phyloP scores from a whole-genome alignment of 2,888 invertebrate genomes.

The Cerceris ruficornis region DNA sequence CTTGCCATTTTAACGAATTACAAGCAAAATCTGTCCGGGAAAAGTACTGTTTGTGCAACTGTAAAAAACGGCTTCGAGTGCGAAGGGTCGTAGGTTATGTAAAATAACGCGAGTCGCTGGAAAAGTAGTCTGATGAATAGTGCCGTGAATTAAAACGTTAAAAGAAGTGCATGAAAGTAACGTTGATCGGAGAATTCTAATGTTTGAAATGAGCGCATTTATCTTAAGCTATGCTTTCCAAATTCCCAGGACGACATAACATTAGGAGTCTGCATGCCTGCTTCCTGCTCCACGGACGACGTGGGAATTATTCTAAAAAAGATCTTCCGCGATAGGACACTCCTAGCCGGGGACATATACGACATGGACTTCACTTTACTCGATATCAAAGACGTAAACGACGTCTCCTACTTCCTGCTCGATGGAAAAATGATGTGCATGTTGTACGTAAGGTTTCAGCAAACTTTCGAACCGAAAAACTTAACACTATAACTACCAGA shows the following conservation, averaged over 20 bases:
- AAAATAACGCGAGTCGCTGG: too few relatives aligned
- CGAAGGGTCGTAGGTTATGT: background rate
- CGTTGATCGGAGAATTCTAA: background rate
- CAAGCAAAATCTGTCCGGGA: too few relatives aligned
- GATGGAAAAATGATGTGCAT: constrained; percentile 76
- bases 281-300: constrained; percentile 80
- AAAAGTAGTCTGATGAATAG: too few relatives aligned
- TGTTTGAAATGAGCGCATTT: too few relatives aligned
- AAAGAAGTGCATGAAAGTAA: too few relatives aligned
- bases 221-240: too few relatives aligned
- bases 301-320: constrained; percentile 71
- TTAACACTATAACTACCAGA: too few relatives aligned
- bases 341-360: constrained; percentile 78
- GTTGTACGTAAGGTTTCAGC: constrained; percentile 74
- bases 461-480: too few relatives aligned
- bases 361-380: constrained; percentile 76
- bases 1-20: too few relatives aligned
- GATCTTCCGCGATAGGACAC: constrained; percentile 74
- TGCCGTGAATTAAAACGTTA: too few relatives aligned
- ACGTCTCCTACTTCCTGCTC: constrained; percentile 74
- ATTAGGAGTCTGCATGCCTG: constrained; percentile 83
- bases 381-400: constrained; percentile 74
- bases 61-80: too few relatives aligned
- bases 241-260: constrained; percentile 81
- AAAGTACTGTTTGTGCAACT: too few relatives aligned